Base-by-base conservation (phyloP, 2,797 vertebrate species). In the Molossus alvarezi region DNA sequence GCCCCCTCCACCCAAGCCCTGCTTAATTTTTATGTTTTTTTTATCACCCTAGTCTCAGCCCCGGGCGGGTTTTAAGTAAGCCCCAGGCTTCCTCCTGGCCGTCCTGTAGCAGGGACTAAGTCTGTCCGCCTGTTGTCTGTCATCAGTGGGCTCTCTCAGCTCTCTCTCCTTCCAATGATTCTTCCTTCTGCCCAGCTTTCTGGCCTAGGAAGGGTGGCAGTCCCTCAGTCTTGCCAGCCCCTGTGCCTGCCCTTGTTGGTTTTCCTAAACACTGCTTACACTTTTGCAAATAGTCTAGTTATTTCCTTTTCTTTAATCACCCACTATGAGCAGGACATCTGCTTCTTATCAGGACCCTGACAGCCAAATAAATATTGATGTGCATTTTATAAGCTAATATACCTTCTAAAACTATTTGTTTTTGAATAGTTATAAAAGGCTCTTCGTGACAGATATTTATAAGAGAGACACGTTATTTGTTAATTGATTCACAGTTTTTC, bases 351-450 rank as follows among this genome's bases (percentile, higher is more conserved):
- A 21, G 7, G 41, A 29, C 17, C 12, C 25, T 10, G 37, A 55
- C 14, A 90, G 77, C 13, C 62, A 29, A 27, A 58, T 13, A 84
- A 88, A 58, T 45, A 85, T 53, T 6, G 12, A 41, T 3, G 3
- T 21, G 17, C 71, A 53, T 62, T 72, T 90, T 94, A 76, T 82
- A 23, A 94, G 62, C 64, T n/a, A 57, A 57, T 37, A 88, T 89
- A 64, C 51, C 58, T 89, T 87, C 71, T 27, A 53, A 64, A 29
- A 73, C 29, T 41, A 41, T 29, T 72, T 91, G 67, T 25, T 96
- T 93, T 62, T 29, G 53, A 83, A 60, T 3, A 9, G 5, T 33
- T 75, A 41, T 25, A 21, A 67, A 76, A 88, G 64, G 55, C 57
- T 87, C 7, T 37, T 55, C 6, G 21, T 25, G 77, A 57, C 25